These are phyloP conservation scores for Phalacrocorax pelagicus DNA, from an alignment of 2,113 vertebrate genomes.

Conservation along the genomic window DNA sequence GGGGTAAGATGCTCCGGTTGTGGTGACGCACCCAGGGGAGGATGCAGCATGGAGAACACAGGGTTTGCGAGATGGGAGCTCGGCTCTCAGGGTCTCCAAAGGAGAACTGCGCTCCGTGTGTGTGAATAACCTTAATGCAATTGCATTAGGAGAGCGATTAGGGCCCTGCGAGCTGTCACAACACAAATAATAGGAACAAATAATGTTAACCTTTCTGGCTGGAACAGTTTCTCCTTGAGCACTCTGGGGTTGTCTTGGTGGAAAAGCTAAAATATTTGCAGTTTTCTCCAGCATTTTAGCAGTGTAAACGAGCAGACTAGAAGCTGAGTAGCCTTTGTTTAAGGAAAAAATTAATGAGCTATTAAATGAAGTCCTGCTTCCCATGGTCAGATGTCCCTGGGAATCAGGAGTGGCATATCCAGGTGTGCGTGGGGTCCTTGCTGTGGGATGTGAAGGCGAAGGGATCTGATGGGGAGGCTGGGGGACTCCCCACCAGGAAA, in stretches of 20 bases:
- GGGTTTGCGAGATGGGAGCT: neutral
- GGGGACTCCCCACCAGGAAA: neutral
- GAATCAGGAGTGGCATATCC: neutral
- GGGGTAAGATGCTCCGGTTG: neutral
- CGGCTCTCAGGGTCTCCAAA: neutral
- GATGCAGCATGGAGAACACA: neutral
- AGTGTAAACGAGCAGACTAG: neutral
- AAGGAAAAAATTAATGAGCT: conserved; percentile 46
- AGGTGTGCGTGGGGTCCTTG: neutral
- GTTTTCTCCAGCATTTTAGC: neutral
- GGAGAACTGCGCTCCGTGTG: neutral
- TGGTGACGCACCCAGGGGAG: neutral
- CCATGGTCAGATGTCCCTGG: neutral
- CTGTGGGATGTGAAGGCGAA: neutral
- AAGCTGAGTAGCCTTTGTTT: conserved; percentile 33
- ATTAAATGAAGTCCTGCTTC: conserved; percentile 41
- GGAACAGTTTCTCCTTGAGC: conserved; percentile 48
- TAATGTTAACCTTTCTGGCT: conserved; percentile 54
- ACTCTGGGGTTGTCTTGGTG: neutral
- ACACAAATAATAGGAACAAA: conserved; percentile 64
- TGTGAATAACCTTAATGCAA: conserved; percentile 52
- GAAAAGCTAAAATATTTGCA: conserved; percentile 43
- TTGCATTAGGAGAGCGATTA: conserved; percentile 55
- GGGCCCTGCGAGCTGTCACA: conserved; percentile 58
- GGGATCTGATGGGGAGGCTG: neutral